Conservation (phyloP, 2,113 vertebrate species). For the Tamias sibiricus region DNA sequence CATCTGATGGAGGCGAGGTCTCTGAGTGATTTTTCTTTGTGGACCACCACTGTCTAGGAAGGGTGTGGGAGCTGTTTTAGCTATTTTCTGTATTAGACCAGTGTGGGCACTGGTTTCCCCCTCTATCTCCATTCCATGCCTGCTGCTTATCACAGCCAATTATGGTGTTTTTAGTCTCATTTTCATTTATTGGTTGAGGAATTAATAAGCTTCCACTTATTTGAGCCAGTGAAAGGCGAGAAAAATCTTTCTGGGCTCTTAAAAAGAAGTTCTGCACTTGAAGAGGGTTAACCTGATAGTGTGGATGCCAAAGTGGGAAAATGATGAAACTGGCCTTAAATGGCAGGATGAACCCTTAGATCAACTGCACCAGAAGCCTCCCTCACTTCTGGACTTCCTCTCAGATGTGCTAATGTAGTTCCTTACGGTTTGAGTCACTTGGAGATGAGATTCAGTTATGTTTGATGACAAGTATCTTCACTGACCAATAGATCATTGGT, state of each 20-base stretch:
- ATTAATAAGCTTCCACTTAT: not conserved
- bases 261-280: not conserved
- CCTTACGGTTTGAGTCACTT: not conserved
- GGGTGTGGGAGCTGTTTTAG: not conserved
- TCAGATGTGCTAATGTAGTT: constrained; percentile 23
- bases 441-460: constrained; percentile 24
- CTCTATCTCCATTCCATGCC: not conserved
- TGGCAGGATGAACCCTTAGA: not conserved
- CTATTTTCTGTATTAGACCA: not conserved
- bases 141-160: not conserved
- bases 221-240: not conserved
- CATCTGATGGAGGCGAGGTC: not conserved
- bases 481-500: not conserved
- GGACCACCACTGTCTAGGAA: not conserved
- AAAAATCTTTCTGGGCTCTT: not conserved
- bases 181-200: not conserved
- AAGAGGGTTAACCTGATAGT: not conserved
- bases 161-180: not conserved
- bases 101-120: not conserved
- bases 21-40: not conserved
- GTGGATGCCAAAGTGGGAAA: not conserved
- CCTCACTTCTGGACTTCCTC: not conserved
- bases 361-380: not conserved
- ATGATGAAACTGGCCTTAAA: not conserved
- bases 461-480: not conserved